phyloP scores from a whole-genome alignment of 1,140 invertebrate genomes.

The Muscidifurax raptorellus region DNA sequence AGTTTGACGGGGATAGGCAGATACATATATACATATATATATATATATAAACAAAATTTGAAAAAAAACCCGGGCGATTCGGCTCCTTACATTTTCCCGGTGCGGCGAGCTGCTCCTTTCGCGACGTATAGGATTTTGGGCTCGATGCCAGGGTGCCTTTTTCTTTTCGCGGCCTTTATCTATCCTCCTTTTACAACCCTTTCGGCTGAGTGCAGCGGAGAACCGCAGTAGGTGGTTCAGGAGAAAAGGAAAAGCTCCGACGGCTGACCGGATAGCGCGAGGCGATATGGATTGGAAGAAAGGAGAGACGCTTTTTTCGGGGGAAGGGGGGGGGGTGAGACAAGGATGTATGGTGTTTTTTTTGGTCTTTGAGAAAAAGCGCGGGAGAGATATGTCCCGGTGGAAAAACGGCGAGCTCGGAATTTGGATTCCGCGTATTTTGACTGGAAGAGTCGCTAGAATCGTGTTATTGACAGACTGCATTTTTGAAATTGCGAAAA shows the following conservation, averaged over 20 bases:
- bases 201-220: slow-evolving; percentile 16
- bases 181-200: slow-evolving; percentile 30
- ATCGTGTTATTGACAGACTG: too few relatives aligned
- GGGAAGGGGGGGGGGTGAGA: too few relatives aligned
- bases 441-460: too few relatives aligned
- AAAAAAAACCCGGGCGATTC: slow-evolving; percentile 9
- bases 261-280: background rate
- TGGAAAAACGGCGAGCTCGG: too few relatives aligned
- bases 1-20: background rate
- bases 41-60: slow-evolving; percentile 31
- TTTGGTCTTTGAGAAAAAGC: background rate
- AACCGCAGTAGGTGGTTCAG: slow-evolving; percentile 6
- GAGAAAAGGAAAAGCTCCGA: background rate
- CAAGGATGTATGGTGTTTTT: background rate
- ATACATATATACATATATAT: too few relatives aligned
- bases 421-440: background rate
- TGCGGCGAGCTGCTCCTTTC: background rate
- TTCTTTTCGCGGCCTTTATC: slow-evolving; percentile 18
- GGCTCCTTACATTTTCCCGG: background rate
- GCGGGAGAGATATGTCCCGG: background rate
- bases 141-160: slow-evolving; percentile 5
- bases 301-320: background rate
- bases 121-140: background rate
- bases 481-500: background rate
- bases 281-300: slow-evolving; percentile 24